Evolutionary conservation across 2,888 invertebrate genomes (phyloP), one percentile per base, ranked within the genome.

Genomic region (Synergus itoensis): DNA sequence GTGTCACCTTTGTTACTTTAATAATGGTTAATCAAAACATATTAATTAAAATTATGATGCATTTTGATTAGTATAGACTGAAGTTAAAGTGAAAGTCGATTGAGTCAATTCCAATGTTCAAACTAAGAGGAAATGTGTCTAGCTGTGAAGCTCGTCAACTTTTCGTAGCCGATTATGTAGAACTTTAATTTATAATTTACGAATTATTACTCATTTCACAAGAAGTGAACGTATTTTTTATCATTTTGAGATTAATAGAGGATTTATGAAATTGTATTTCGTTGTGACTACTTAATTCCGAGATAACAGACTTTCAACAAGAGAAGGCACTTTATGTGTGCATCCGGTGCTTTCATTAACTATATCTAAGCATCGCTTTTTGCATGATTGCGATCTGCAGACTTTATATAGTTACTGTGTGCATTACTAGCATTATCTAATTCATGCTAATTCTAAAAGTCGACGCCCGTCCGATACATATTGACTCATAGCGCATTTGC

Each of bases 311-410:
- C 57, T 73, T 63, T 78, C 62, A 73, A 81, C 81, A 81, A 79
- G 79, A 80, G 81, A 83, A 83, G 81, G 77, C 81, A 83, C 82
- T 83, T 83, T 81, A 83, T 79, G 21, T 67, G 80, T 75, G 78
- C 81, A 81, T 83, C 82, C 82, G 82, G 81, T 81, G 81, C 80
- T 81, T 81, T 82, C 80, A 83, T 83, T 81, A 81, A 80, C 69
- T 76, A 80, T 82, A 78, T 77, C 40, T 81, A 53, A 80, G 82
- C 76, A 43, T 77, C 69, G 76, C 80, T 83, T 83, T 83, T 83
- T 79, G 81, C 82, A 80, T 81, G 82, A 83, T 81, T 83, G 79
- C 79, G 77, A 80, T 75, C 76, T 76, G 79, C 45, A 81, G 77
- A 77, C 75, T 48, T 77, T 48, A 75, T 48, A 64, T 79, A 57